phyloP scores from a whole-genome alignment of 2,888 invertebrate species.

The Temnothorax rugatulus region DNA sequence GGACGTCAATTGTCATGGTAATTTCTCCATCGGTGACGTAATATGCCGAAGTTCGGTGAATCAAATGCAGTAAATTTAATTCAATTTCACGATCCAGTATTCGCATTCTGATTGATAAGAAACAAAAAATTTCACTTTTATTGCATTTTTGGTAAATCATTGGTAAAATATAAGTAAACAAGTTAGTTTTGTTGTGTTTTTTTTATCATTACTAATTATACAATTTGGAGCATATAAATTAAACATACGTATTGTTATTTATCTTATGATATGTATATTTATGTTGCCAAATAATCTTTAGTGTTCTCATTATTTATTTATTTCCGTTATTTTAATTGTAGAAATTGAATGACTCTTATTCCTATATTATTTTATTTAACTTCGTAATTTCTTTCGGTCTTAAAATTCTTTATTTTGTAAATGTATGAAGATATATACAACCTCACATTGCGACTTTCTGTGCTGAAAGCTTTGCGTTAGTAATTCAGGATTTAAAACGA shows the following conservation, averaged over 20 bases:
- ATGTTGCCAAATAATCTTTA: not conserved
- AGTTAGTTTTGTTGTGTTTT: not conserved
- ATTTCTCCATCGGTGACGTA: conserved; percentile 32
- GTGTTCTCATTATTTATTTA: not conserved
- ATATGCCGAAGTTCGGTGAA: conserved; percentile 11
- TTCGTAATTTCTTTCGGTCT: not conserved
- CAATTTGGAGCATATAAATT: not conserved
- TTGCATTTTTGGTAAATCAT: not conserved
- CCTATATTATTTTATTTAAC: not conserved
- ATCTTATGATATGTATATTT: not conserved
- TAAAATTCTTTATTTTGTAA: not conserved
- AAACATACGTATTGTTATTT: not conserved
- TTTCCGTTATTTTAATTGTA: not conserved
- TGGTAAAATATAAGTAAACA: not conserved
- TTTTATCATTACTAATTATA: not conserved
- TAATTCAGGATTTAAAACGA: conserved; percentile 28
- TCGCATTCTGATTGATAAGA: not conserved
- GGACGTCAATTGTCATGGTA: conserved; percentile 43
- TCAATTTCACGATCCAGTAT: not conserved
- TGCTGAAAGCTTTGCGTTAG: not conserved
- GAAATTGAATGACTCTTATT: not conserved
- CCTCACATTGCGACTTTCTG: not conserved
- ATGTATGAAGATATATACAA: not conserved
- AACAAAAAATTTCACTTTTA: not conserved
- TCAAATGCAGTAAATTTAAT: conserved; percentile 17